A percentile compares a stretch with the other conserved stretches of the same genome.
Conservation (phyloP, 2,797 vertebrate genomes). For the Adrianichthys oophorus region DNA sequence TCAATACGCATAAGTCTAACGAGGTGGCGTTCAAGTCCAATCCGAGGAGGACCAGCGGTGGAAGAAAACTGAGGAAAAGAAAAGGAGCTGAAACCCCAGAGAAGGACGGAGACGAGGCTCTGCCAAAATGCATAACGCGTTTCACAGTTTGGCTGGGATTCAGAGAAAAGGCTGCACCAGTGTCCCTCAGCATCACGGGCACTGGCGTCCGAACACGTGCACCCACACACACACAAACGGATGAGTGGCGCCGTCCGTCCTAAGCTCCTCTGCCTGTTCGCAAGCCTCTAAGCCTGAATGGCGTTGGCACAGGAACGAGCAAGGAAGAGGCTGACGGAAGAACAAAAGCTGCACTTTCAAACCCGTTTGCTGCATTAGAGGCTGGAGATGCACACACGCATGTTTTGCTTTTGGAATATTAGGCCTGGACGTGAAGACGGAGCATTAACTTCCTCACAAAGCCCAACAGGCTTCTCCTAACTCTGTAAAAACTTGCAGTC, state of each 20-base stretch:
- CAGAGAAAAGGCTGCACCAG: constrained; percentile 65
- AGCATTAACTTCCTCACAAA: not conserved
- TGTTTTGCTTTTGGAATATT: not conserved
- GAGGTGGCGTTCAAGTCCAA: constrained; percentile 60
- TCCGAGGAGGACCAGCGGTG: constrained; percentile 26
- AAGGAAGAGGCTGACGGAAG: constrained; percentile 27
- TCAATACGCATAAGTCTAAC: constrained; percentile 60
- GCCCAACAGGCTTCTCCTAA: constrained; percentile 8
- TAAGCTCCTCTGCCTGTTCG: constrained; percentile 71
- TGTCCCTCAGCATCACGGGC: constrained; percentile 57
- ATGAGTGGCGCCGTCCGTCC: constrained; percentile 43
- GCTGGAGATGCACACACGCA: not conserved
- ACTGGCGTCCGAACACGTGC: constrained; percentile 35
- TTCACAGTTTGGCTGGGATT: constrained; percentile 70
- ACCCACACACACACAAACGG: constrained; percentile 39
- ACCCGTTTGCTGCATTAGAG: constrained; percentile 1
- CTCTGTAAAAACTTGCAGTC: not conserved
- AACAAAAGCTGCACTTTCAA: constrained; percentile 7
- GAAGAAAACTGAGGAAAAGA: constrained; percentile 22
- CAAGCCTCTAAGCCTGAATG: constrained; percentile 73
- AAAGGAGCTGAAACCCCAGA: constrained; percentile 2
- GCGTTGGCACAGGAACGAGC: constrained; percentile 56
- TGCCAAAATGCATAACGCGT: not conserved
- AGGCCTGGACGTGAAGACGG: not conserved
- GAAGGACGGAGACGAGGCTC: constrained; percentile 24